Conservation (phyloP, 1,140 invertebrate species). For the Leptinotarsa defecta region DNA sequence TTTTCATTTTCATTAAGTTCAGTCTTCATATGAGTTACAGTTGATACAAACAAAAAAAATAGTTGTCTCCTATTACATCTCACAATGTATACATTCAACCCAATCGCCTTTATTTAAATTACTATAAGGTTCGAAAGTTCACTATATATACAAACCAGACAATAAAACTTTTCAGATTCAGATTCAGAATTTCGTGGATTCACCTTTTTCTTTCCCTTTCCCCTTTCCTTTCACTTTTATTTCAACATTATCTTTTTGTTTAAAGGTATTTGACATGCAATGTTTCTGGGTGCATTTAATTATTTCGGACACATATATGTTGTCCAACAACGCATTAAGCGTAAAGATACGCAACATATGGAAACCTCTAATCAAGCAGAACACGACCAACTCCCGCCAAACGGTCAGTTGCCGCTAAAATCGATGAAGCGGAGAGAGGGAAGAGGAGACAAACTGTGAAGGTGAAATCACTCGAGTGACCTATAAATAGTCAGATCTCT, state of each 20-base stretch:
- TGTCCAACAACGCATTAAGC: too few species aligned
- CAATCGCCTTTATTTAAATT: neutral
- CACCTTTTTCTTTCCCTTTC: neutral
- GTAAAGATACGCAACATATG: too few species aligned
- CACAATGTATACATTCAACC: neutral
- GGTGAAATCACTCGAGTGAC: too few species aligned
- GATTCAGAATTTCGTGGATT: neutral
- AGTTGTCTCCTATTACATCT: neutral
- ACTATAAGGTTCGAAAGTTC: neutral
- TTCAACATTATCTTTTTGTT: neutral
- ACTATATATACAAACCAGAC: neutral
- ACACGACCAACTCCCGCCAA: too few species aligned
- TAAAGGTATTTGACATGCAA: neutral
- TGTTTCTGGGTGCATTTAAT: too few species aligned
- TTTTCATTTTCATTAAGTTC: neutral
- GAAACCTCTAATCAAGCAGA: too few species aligned
- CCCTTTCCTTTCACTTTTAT: neutral
- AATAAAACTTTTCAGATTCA: neutral
- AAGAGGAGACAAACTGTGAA: too few species aligned
- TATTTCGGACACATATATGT: too few species aligned
- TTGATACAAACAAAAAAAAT: neutral
- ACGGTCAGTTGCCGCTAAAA: too few species aligned
- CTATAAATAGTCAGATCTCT: too few species aligned
- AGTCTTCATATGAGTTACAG: neutral
- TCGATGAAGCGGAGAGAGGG: too few species aligned